phyloP scores from a whole-genome alignment of 2,797 vertebrate species.

The Betta splendens region DNA sequence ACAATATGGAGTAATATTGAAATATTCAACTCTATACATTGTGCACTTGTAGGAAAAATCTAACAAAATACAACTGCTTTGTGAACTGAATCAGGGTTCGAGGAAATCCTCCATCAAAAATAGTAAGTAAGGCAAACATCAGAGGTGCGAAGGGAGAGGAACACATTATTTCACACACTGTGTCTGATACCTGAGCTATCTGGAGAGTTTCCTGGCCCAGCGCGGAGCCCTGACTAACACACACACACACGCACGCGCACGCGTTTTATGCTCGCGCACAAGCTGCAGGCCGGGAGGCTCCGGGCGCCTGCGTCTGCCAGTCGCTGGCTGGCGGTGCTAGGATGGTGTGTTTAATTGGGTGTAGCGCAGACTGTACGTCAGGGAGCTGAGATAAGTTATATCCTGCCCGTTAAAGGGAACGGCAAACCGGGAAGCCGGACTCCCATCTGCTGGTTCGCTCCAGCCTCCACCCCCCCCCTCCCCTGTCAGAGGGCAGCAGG shows the following conservation, averaged over 20 bases:
- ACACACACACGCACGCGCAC: slow-evolving; percentile 25
- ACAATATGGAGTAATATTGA: slow-evolving; percentile 50
- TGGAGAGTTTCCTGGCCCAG: slow-evolving; percentile 76
- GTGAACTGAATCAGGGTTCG: slow-evolving; percentile 79
- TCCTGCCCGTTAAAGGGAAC: slow-evolving; percentile 64
- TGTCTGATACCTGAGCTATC: slow-evolving; percentile 83
- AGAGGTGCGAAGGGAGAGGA: slow-evolving; percentile 78
- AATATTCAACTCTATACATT: slow-evolving; percentile 77
- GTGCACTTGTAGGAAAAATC: slow-evolving; percentile 80
- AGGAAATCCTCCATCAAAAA: slow-evolving; percentile 80
- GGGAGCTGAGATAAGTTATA: slow-evolving; percentile 73
- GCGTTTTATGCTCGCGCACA: slow-evolving; percentile 49
- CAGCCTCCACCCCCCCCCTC: slow-evolving; percentile 18
- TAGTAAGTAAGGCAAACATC: slow-evolving; percentile 84
- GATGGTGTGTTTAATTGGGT: slow-evolving; percentile 74
- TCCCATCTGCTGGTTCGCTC: slow-evolving; percentile 65
- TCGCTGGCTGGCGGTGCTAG: slow-evolving; percentile 62
- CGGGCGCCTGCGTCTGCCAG: slow-evolving; percentile 59
- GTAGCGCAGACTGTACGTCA: slow-evolving; percentile 64
- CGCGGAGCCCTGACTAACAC: slow-evolving; percentile 62
- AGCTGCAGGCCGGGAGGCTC: slow-evolving; percentile 54
- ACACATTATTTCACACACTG: slow-evolving; percentile 73
- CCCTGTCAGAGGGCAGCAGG: slow-evolving; percentile 40
- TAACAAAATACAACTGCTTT: slow-evolving; percentile 82
- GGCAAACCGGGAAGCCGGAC: slow-evolving; percentile 57